Evolutionary conservation across 2,888 invertebrate genomes (phyloP).

Genomic region (Taphrorychus bicolor): DNA sequence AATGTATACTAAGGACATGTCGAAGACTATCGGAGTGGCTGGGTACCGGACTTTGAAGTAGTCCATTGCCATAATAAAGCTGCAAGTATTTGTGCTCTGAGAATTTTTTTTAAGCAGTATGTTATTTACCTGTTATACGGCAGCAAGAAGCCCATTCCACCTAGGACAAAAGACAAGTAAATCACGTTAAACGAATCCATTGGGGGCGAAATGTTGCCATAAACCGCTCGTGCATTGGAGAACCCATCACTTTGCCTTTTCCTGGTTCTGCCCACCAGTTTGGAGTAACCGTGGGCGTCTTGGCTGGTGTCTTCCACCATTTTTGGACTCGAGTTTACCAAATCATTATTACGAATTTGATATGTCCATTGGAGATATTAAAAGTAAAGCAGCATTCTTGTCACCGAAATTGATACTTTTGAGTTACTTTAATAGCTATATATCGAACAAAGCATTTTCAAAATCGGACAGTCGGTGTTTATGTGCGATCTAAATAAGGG

Average conservation of each 20-base stretch:
- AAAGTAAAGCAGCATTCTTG: no score
- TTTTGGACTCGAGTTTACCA: neutral
- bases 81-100: constrained; percentile 53
- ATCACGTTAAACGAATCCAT: constrained; percentile 75
- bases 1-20: constrained; percentile 92
- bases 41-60: constrained; percentile 89
- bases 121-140: constrained; percentile 85
- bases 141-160: constrained; percentile 88
- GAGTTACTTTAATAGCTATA: no score
- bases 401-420: no score
- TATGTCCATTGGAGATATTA: no score
- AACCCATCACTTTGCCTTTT: constrained; percentile 45
- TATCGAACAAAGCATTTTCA: no score
- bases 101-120: no score
- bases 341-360: neutral
- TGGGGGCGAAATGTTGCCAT: constrained; percentile 70
- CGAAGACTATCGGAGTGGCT: constrained; percentile 85
- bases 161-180: constrained; percentile 78
- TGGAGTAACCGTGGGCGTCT: constrained; percentile 55
- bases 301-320: constrained; percentile 50
- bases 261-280: constrained; percentile 50
- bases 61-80: constrained; percentile 93
- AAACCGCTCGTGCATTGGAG: constrained; percentile 47
- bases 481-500: neutral
- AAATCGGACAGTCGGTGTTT: neutral